Evolutionary conservation across 2,888 invertebrate species (phyloP).

Genomic region (Dasypolia templi): DNA sequence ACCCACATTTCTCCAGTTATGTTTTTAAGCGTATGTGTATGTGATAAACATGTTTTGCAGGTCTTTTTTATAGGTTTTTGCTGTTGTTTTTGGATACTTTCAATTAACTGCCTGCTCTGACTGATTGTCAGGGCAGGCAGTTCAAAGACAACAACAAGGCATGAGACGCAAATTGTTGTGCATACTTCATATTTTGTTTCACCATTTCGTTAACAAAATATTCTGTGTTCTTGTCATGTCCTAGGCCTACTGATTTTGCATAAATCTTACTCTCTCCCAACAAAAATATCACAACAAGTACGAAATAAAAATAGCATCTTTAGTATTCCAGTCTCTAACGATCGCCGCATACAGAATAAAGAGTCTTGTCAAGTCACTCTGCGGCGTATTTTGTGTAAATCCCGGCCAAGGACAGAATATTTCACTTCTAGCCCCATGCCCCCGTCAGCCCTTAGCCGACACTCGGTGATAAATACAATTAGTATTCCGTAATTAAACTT

Average conservation of each 20-base stretch:
- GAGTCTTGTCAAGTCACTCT: constrained; percentile 31
- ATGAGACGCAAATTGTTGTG: neutral
- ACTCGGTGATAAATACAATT: constrained; percentile 41
- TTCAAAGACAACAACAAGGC: neutral
- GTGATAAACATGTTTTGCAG: neutral
- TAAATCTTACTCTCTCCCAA: neutral
- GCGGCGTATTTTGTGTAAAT: constrained; percentile 43
- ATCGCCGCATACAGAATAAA: constrained; percentile 21
- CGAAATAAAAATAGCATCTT: constrained; percentile 11
- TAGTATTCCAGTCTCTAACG: constrained; percentile 15
- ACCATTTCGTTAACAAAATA: neutral
- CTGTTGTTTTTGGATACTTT: neutral
- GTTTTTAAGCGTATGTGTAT: too few species aligned
- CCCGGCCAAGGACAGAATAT: constrained; percentile 51
- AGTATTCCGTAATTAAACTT: constrained; percentile 44
- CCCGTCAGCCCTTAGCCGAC: constrained; percentile 15
- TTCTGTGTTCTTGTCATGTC: neutral
- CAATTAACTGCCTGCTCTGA: neutral
- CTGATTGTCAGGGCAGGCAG: neutral
- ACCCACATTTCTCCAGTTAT: too few species aligned
- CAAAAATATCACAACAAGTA: neutral
- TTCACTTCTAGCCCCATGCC: constrained; percentile 24
- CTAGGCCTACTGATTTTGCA: neutral
- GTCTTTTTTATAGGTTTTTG: neutral
- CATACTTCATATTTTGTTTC: neutral